These are phyloP conservation scores for Nasonovia ribisnigri DNA, from an alignment of 2,888 invertebrate species.

Conservation along the genomic window DNA sequence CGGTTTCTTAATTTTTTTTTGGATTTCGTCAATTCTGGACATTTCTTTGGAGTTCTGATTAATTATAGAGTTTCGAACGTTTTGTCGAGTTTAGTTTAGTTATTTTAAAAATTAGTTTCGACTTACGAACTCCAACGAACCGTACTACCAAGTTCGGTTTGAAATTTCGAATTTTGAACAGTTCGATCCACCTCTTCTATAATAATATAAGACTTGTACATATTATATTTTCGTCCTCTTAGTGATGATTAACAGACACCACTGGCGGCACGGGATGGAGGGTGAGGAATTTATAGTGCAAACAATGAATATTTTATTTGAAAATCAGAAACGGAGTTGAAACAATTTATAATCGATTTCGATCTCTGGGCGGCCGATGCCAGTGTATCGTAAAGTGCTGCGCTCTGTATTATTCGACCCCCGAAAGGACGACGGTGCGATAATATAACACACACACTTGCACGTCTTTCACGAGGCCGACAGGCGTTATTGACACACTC, in stretches of 20 bases:
- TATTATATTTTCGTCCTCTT: not conserved
- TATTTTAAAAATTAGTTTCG: too few species aligned
- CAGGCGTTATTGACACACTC: not conserved
- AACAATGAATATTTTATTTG: not conserved
- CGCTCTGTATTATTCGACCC: not conserved
- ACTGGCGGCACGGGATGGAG: not conserved
- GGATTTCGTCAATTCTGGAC: too few species aligned
- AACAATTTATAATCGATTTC: not conserved
- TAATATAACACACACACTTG: constrained; percentile 48
- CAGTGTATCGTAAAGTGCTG: constrained; percentile 8
- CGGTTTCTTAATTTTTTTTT: too few species aligned
- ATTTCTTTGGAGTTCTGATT: too few species aligned
- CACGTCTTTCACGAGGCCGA: not conserved
- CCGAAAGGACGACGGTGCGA: not conserved
- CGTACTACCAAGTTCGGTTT: too few species aligned
- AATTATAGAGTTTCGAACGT: too few species aligned
- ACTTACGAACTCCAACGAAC: too few species aligned
- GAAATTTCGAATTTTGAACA: too few species aligned
- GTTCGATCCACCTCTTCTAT: too few species aligned
- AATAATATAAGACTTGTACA: too few species aligned
- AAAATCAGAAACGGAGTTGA: not conserved
- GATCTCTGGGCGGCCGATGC: not conserved
- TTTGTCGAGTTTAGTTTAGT: too few species aligned
- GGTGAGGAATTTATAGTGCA: not conserved
- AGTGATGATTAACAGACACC: not conserved